Conservation (phyloP, 2,113 vertebrate genomes). For the Sterrhoptilus dennistouni region DNA sequence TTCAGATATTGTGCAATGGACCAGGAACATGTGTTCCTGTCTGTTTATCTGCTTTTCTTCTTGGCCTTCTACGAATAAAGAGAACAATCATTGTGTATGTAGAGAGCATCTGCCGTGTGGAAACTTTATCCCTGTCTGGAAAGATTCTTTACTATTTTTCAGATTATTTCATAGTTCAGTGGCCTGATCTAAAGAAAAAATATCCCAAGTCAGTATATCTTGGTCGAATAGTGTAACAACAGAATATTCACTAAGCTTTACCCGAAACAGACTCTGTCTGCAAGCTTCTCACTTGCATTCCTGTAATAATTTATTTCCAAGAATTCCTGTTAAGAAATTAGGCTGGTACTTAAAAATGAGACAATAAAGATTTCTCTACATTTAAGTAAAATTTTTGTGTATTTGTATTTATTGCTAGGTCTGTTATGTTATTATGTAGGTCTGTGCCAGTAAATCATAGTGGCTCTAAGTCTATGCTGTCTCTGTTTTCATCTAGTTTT, state of each 20-base stretch:
- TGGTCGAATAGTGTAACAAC: conserved; percentile 86
- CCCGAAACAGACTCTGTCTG: not conserved
- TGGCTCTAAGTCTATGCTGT: not conserved
- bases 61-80: conserved; percentile 87
- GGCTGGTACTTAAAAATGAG: not conserved
- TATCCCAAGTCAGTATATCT: conserved; percentile 90
- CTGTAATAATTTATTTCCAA: not conserved
- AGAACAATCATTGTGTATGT: conserved; percentile 88
- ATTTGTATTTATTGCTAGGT: not conserved
- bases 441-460: not conserved
- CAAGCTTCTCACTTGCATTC: not conserved
- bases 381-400: not conserved
- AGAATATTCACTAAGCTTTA: not conserved
- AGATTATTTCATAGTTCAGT: conserved; percentile 94
- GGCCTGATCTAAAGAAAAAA: conserved; percentile 85
- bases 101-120: conserved; percentile 93
- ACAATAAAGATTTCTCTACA: not conserved
- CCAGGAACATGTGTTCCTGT: conserved; percentile 94
- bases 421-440: not conserved
- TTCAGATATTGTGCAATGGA: conserved; percentile 94
- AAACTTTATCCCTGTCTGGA: conserved; percentile 89
- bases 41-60: conserved; percentile 84
- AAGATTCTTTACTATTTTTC: conserved; percentile 87
- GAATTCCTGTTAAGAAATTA: not conserved
- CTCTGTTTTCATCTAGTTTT: conserved; percentile 24